Evolutionary conservation across 1,140 invertebrate species (phyloP).

Genomic region (Neuroterus valhalla): DNA sequence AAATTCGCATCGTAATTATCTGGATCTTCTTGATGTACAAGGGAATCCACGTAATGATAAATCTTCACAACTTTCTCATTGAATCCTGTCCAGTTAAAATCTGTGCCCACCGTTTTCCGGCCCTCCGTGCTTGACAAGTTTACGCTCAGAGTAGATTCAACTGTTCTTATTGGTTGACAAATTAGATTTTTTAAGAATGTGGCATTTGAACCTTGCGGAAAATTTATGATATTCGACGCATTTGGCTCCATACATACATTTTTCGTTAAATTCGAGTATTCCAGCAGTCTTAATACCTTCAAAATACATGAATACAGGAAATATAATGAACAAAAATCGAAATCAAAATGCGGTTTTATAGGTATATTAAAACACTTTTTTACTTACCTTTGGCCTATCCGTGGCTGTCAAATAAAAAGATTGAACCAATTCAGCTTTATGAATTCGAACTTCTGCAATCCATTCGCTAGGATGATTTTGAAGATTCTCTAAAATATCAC

Average conservation of each 20-base stretch:
- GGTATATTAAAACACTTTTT: neutral
- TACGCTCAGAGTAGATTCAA: slow-evolving; percentile 58
- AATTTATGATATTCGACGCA: slow-evolving; percentile 59
- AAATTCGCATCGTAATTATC: slow-evolving; percentile 45
- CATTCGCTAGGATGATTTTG: slow-evolving; percentile 52
- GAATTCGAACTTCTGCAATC: slow-evolving; percentile 60
- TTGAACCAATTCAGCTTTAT: slow-evolving; percentile 61
- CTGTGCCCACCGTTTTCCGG: slow-evolving; percentile 34
- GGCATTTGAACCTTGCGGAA: slow-evolving; percentile 59
- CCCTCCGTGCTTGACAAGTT: slow-evolving; percentile 51
- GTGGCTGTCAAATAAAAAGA: slow-evolving; percentile 66
- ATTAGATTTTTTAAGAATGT: slow-evolving; percentile 61
- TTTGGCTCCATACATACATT: slow-evolving; percentile 56
- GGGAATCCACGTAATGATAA: slow-evolving; percentile 62
- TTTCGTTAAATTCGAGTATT: slow-evolving; percentile 63
- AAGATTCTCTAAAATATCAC: slow-evolving; percentile 56
- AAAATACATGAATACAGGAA: slow-evolving; percentile 18
- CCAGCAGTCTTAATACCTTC: slow-evolving; percentile 65
- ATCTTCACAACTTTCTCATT: slow-evolving; percentile 63
- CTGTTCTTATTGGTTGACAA: slow-evolving; percentile 57
- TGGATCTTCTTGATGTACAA: slow-evolving; percentile 56
- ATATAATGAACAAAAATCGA: neutral
- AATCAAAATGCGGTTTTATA: neutral
- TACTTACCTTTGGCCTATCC: slow-evolving; percentile 61
- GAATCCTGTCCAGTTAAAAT: slow-evolving; percentile 66